These are phyloP conservation scores for Anser cygnoides DNA, from an alignment of 2,113 vertebrate species.

Conservation along the genomic window DNA sequence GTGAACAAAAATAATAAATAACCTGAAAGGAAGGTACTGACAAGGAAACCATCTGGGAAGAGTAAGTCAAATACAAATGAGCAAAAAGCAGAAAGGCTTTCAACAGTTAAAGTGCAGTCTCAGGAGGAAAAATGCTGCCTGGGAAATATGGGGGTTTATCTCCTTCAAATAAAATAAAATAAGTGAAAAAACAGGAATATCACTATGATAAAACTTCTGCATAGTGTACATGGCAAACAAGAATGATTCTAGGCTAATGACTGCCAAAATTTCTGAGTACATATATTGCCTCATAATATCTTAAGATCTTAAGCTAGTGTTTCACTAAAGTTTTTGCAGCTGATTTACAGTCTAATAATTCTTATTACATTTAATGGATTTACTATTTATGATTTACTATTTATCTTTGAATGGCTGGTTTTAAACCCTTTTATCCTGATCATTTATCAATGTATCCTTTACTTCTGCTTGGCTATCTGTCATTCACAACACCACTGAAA, in stretches of 20 bases:
- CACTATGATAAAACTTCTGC: background rate
- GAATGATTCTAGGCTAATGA: background rate
- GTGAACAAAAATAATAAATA: background rate
- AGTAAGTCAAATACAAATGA: background rate
- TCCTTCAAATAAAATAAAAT: constrained; percentile 15
- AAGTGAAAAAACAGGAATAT: background rate
- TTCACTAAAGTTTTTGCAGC: background rate
- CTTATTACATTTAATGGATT: background rate
- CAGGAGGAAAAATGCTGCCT: background rate
- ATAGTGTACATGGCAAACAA: accelerated
- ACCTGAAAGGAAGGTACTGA: background rate
- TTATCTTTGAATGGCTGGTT: background rate
- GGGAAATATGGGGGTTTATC: background rate
- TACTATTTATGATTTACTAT: background rate
- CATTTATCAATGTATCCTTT: background rate
- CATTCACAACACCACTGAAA: background rate
- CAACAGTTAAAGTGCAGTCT: background rate
- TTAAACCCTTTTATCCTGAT: background rate
- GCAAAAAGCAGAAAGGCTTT: background rate
- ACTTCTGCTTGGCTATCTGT: background rate
- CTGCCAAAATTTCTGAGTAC: background rate
- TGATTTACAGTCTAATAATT: background rate
- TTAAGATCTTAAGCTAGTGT: background rate
- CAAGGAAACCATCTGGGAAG: background rate
- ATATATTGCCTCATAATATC: background rate